Evolutionary conservation across 2,888 invertebrate species (phyloP).

Genomic region (Ferdinandea cuprea): DNA sequence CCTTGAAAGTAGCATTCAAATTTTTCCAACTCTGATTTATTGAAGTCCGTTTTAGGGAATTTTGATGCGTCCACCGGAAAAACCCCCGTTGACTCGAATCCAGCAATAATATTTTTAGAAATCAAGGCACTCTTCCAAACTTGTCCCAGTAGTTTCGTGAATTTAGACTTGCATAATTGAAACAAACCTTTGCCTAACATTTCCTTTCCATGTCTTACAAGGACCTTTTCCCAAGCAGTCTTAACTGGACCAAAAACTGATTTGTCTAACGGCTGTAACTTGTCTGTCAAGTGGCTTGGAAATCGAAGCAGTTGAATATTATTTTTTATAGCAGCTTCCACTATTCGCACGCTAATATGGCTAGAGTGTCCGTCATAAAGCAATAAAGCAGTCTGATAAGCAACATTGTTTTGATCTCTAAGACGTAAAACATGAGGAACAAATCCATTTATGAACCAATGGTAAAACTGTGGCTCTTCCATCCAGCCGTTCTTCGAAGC

Average conservation of each 20-base stretch:
- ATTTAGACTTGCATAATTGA: constrained; percentile 18
- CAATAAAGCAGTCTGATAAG: constrained; percentile 27
- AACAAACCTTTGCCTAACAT: constrained; percentile 27
- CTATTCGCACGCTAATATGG: constrained; percentile 50
- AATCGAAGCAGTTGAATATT: constrained; percentile 39
- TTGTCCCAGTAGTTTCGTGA: constrained; percentile 17
- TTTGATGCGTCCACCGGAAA: constrained; percentile 11
- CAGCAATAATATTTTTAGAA: constrained; percentile 30
- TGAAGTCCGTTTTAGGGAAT: constrained; percentile 22
- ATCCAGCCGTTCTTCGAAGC: constrained; percentile 7
- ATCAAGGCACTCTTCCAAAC: constrained; percentile 34
- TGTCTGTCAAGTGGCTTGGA: too few species aligned
- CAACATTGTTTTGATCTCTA: neutral
- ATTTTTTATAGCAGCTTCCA: constrained; percentile 39
- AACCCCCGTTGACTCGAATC: constrained; percentile 24
- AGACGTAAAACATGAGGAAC: constrained; percentile 10
- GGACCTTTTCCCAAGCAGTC: too few species aligned
- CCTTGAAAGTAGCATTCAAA: too few species aligned
- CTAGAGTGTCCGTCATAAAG: constrained; percentile 45
- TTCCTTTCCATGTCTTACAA: too few species aligned
- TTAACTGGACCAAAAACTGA: too few species aligned
- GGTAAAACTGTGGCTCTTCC: constrained; percentile 1
- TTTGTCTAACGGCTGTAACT: too few species aligned
- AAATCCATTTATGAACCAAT: constrained; percentile 22
- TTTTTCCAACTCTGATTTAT: constrained; percentile 7